Evolutionary conservation across 2,888 invertebrate species (phyloP), one percentile per base, ranked within the genome.

Genomic region (Andrena fulva): DNA sequence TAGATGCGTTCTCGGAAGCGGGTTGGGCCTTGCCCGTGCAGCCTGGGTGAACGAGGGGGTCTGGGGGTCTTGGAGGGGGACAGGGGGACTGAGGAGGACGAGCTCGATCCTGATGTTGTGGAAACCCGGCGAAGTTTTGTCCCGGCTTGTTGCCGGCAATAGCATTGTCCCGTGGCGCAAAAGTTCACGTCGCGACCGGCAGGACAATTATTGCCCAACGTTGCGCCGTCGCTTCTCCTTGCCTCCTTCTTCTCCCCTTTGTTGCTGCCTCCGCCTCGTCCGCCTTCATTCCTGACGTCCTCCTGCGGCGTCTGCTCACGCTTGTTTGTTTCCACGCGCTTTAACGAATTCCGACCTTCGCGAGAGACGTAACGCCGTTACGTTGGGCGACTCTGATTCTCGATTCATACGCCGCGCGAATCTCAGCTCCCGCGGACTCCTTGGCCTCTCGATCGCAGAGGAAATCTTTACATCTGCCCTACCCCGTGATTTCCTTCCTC

Each of bases 1-100:
- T 92, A 91, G 91, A 91, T 90, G 90, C 90, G 88, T 90, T 90
- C 91, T 91, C 89, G 85, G 88, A 88, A 88, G 88, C 85, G 72
- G 78, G 83, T 74, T 85, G 82, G 82, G 85, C 80, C 72, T 83
- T 78, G 79, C 74, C 78, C 71, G 78, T 73, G 8, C 42, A 63
- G 69, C 84, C 83, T 82, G 76, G 84, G 81, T 81, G 83, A 84
- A 78, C 77, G 70, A 48, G 80, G 79, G 68, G 56, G 27, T 20
- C 56, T 8, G 10, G 56, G 20, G 54, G 85, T 52, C 27, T 27
- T 48, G 48, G 62, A 42, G 24, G 63, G 66, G 29, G 27, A 42
- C 31, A 62, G 71, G 33, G 76, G 70, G 76, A 68, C 29, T 62
- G 77, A 72, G 80, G 84, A 85, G 84, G 83, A 85, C 83, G 85